These are phyloP conservation scores for Pseudorectes ferrugineus DNA, from an alignment of 2,113 vertebrate genomes.

Conservation along the genomic window DNA sequence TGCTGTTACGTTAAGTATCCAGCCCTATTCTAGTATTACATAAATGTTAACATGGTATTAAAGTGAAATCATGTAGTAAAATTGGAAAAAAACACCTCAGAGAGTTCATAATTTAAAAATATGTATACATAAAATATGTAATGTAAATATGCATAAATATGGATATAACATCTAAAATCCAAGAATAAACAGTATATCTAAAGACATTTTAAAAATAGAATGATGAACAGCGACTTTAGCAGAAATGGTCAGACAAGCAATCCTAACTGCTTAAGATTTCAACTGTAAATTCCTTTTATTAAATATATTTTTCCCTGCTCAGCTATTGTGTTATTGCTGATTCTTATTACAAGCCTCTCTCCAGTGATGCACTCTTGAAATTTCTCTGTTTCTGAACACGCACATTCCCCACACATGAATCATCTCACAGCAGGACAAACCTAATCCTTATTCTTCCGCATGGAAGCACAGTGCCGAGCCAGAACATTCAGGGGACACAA, in stretches of 20 bases:
- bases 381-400: neutral
- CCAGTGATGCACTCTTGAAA: neutral
- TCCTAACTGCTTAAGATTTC: neutral
- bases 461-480: neutral
- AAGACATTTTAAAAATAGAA: neutral
- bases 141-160: neutral
- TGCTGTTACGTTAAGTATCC: neutral
- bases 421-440: constrained; percentile 22
- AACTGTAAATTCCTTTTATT: neutral
- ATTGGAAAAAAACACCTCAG: neutral
- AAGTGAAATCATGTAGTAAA: neutral
- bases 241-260: neutral
- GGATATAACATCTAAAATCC: neutral
- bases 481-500: neutral
- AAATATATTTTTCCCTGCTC: neutral
- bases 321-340: neutral
- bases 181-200: neutral
- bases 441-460: constrained; percentile 43
- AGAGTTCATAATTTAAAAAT: neutral
- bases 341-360: neutral
- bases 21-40: neutral
- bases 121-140: neutral
- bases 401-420: constrained; percentile 58
- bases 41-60: neutral
- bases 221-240: neutral